These are phyloP conservation scores for Caenorhabditis wallacei DNA, from an alignment of 2,888 invertebrate species.

Conservation along the genomic window DNA sequence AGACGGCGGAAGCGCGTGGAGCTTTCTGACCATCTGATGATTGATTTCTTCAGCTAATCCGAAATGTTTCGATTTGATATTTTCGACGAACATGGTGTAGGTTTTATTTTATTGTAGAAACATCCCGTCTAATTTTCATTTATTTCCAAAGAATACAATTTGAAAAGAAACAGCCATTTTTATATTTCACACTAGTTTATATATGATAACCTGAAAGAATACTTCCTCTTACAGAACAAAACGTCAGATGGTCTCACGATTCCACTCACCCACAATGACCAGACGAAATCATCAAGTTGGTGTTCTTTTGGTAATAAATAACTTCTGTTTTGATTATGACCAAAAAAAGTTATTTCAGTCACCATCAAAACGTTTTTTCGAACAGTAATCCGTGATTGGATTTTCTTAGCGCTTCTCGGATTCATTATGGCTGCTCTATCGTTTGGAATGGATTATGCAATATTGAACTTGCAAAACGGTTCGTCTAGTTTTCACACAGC, in stretches of 20 bases:
- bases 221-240: conserved; percentile 53
- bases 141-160: too few species aligned
- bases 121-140: too few species aligned
- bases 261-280: conserved; percentile 45
- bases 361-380: conserved; percentile 44
- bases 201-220: neutral
- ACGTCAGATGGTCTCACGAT: conserved; percentile 54
- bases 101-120: neutral
- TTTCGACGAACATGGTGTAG: conserved; percentile 36
- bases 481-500: conserved; percentile 41
- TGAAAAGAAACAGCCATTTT: too few species aligned
- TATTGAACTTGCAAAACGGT: conserved; percentile 76
- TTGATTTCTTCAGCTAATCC: conserved; percentile 33
- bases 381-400: conserved; percentile 83
- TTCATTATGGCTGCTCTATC: conserved; percentile 84
- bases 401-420: conserved; percentile 84
- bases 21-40: conserved; percentile 31
- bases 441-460: conserved; percentile 78
- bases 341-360: conserved; percentile 21
- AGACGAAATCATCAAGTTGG: conserved; percentile 31
- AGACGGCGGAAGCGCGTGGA: conserved; percentile 22
- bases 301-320: conserved; percentile 34
- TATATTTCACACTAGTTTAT: too few species aligned
- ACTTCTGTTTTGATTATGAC: too few species aligned
- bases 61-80: conserved; percentile 39